Evolutionary conservation across 2,797 vertebrate genomes (phyloP).

Genomic region (Enteromius thamalakanensis): DNA sequence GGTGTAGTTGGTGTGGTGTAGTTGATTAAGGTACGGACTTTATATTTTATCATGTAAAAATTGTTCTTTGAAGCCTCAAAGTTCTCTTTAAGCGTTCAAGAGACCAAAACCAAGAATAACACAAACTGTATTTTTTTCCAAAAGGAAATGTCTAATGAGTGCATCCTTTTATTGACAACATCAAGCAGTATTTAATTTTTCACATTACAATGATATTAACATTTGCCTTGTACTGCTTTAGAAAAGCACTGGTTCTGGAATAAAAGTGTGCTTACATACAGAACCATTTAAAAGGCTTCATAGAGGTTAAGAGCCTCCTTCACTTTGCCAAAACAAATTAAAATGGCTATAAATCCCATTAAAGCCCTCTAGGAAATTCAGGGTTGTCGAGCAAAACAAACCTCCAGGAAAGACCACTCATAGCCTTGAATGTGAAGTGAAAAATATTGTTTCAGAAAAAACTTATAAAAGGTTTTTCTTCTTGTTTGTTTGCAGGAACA

Average conservation of each 20-base stretch:
- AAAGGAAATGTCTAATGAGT: background rate
- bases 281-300: slow-evolving; percentile 17
- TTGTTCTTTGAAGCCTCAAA: background rate
- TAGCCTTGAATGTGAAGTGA: background rate
- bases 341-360: background rate
- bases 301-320: slow-evolving; percentile 21
- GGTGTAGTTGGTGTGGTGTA: no score
- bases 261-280: background rate
- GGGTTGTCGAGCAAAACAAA: background rate
- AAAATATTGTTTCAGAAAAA: background rate
- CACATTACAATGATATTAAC: background rate
- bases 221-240: background rate
- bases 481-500: slow-evolving; percentile 9
- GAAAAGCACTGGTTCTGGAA: background rate
- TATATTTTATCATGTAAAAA: background rate
- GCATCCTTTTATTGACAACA: background rate
- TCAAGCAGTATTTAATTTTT: background rate
- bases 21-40: no score
- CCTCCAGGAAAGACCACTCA: background rate
- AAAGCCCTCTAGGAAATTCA: background rate
- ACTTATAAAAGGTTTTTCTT: background rate
- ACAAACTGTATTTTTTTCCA: background rate
- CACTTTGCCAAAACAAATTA: background rate
- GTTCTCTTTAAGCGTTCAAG: background rate
- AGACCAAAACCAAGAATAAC: no score